Conservation (phyloP, 2,113 vertebrate genomes). For the Chunga burmeisteri region DNA sequence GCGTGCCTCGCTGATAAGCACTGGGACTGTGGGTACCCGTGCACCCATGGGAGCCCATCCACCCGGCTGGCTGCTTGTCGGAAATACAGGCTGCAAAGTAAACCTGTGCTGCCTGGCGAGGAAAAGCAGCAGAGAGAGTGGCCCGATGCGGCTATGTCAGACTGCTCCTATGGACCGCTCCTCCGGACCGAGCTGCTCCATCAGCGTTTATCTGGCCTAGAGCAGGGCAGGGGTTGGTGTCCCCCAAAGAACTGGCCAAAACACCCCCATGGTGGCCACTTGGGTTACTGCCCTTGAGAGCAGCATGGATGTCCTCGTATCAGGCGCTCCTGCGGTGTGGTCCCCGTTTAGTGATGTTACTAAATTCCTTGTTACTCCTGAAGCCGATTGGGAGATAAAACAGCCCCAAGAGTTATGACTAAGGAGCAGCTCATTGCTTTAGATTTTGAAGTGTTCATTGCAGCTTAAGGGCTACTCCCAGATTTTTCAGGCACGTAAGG, state of each 20-base stretch:
- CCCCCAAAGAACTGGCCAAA: background rate
- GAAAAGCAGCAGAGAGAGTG: background rate
- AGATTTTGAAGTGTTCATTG: background rate
- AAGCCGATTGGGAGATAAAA: background rate
- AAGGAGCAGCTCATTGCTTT: background rate
- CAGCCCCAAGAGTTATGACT: rapidly evolving
- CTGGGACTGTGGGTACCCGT: rapidly evolving
- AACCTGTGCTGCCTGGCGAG: background rate
- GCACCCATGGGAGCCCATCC: background rate
- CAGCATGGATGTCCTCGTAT: background rate
- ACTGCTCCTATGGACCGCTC: background rate
- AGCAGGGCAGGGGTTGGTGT: background rate
- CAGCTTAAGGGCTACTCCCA: background rate
- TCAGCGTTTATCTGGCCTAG: background rate
- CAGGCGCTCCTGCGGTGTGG: background rate
- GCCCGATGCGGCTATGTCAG: rapidly evolving
- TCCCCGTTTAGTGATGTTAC: background rate
- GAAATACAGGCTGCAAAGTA: background rate
- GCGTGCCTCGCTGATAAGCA: rapidly evolving
- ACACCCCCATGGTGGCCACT: rapidly evolving
- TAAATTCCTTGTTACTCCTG: background rate
- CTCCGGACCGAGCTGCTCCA: background rate
- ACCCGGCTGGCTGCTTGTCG: background rate
- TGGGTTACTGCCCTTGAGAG: rapidly evolving
- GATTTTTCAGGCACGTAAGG: background rate